These are phyloP conservation scores for Hypena proboscidalis DNA, from an alignment of 2,888 invertebrate species.

Conservation along the genomic window DNA sequence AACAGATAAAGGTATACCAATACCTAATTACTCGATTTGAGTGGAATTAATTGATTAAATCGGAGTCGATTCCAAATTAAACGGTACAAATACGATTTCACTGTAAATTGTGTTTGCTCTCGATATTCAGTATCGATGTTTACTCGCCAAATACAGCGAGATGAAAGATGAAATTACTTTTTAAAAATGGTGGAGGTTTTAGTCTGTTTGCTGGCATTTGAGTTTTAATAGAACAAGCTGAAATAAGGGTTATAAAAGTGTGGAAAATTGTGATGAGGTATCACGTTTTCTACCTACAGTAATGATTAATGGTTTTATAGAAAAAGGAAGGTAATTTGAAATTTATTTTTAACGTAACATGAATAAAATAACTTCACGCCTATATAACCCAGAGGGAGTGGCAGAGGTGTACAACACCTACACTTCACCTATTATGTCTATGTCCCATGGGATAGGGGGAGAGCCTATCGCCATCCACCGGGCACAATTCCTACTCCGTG, in stretches of 20 bases:
- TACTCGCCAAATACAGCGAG: conserved; percentile 17
- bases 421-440: no score
- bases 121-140: conserved; percentile 48
- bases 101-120: conserved; percentile 65
- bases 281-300: no score
- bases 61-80: conserved; percentile 63
- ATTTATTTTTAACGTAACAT: no score
- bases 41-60: conserved; percentile 65
- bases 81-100: conserved; percentile 69
- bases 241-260: neutral
- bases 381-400: no score
- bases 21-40: conserved; percentile 62
- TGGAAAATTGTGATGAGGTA: neutral
- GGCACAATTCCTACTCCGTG: no score
- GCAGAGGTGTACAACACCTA: no score
- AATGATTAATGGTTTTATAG: no score
- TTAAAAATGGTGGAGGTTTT: conserved; percentile 9
- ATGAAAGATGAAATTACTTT: conserved; percentile 20
- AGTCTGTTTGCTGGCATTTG: conserved; percentile 7
- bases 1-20: conserved; percentile 48
- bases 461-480: no score
- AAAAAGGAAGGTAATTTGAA: no score
- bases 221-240: neutral
- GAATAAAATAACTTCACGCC: no score
- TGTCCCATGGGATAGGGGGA: no score